Percentiles rank a stretch among this genome's conserved stretches.
Evolutionary conservation across 2,113 vertebrate species (phyloP).

Genomic region (Brachyistius frenatus): DNA sequence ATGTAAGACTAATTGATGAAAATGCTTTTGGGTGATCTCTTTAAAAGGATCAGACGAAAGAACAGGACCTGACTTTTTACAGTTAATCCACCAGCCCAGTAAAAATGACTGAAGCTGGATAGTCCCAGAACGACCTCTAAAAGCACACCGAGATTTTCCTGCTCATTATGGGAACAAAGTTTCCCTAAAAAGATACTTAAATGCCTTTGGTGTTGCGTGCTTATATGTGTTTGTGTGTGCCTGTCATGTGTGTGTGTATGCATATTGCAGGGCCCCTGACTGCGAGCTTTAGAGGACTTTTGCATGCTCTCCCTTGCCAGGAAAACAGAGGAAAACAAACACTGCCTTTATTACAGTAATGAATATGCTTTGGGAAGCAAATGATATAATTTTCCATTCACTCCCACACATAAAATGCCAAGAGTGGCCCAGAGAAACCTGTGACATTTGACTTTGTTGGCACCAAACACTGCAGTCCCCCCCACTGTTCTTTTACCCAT

Average conservation of each 20-base stretch:
- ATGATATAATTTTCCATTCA: conserved; percentile 71
- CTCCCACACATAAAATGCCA: conserved; percentile 62
- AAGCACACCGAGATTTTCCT: conserved; percentile 33
- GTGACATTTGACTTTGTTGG: conserved; percentile 76
- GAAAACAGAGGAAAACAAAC: conserved; percentile 72
- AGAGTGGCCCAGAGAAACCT: conserved; percentile 74
- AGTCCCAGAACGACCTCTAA: conserved; percentile 44
- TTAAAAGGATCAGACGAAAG: conserved; percentile 14
- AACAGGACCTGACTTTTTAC: conserved; percentile 15
- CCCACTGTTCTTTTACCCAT: conserved; percentile 26
- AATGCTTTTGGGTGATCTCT: conserved; percentile 7
- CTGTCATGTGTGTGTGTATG: conserved; percentile 38
- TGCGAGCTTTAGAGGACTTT: conserved; percentile 51
- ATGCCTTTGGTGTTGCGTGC: conserved; percentile 37
- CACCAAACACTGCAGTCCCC: conserved; percentile 35
- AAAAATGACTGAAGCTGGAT: conserved; percentile 14
- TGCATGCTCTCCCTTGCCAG: conserved; percentile 42
- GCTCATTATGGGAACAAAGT: conserved; percentile 62
- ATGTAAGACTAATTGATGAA: conserved; percentile 21
- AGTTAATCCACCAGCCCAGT: conserved; percentile 8
- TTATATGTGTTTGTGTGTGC: conserved; percentile 23
- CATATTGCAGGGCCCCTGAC: conserved; percentile 27
- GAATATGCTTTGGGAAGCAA: conserved; percentile 71
- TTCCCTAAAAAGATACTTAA: conserved; percentile 55
- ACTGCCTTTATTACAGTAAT: conserved; percentile 71